phyloP scores from a whole-genome alignment of 2,888 invertebrate species.

The Spilarctia lutea region DNA sequence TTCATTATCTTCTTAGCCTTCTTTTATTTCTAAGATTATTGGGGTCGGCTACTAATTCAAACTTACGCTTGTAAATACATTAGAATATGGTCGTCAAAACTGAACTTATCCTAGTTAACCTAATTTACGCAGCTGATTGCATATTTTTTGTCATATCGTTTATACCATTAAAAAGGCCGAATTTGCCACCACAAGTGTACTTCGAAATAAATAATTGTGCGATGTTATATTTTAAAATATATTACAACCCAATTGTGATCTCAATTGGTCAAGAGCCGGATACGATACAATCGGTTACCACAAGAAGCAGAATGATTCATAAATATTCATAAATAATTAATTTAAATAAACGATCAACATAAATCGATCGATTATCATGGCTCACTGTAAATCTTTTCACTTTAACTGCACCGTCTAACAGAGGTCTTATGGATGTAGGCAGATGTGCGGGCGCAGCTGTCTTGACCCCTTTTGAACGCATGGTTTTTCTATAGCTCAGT shows the following conservation, averaged over 20 bases:
- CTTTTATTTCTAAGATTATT: too few species aligned
- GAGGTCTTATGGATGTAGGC: conserved; percentile 19
- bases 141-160: background rate
- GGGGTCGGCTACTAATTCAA: background rate
- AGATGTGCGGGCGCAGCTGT: conserved; percentile 28
- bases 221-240: background rate
- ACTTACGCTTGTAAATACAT: background rate
- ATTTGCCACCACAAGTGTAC: background rate
- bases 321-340: background rate
- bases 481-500: conserved; percentile 6
- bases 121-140: too few species aligned
- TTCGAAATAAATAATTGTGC: background rate
- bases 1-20: too few species aligned
- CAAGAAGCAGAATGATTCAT: background rate
- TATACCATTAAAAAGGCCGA: background rate
- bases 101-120: background rate
- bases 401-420: background rate
- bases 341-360: background rate
- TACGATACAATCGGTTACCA: background rate
- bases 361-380: conserved; percentile 7
- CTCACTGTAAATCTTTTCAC: conserved; percentile 2
- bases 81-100: background rate
- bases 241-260: background rate
- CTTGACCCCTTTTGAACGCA: conserved; percentile 8
- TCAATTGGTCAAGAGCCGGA: background rate